These are phyloP conservation scores for Dynastes grantii DNA, from an alignment of 2,888 invertebrate genomes.

Conservation along the genomic window DNA sequence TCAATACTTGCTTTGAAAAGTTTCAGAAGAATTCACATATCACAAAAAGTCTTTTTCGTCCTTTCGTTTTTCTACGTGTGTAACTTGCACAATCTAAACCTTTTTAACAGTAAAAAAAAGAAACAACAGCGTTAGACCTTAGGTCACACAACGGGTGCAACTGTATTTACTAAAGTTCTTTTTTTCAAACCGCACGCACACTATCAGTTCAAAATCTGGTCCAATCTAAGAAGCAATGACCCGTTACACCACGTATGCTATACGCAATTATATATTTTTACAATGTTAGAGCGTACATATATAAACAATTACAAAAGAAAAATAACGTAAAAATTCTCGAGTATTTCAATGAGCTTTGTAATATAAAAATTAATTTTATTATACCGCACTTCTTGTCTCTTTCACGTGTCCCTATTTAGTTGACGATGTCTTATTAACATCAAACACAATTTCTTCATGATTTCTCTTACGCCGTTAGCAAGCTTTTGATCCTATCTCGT, in stretches of 20 bases:
- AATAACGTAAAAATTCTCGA: neutral
- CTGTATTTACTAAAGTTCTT: too few relatives aligned
- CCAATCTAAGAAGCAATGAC: slow-evolving; percentile 47
- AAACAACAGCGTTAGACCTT: slow-evolving; percentile 19
- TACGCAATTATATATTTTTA: neutral
- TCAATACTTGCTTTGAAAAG: too few relatives aligned
- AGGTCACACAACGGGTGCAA: slow-evolving; percentile 46
- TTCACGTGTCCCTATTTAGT: too few relatives aligned
- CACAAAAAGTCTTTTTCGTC: slow-evolving; percentile 24
- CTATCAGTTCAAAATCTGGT: slow-evolving; percentile 44
- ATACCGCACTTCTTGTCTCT: too few relatives aligned
- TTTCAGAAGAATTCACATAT: slow-evolving; percentile 37
- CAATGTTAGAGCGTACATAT: neutral
- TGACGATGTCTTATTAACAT: neutral
- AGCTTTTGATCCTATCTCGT: slow-evolving; percentile 8
- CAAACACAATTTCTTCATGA: slow-evolving; percentile 19
- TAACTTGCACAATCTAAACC: slow-evolving; percentile 38
- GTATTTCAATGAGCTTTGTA: neutral
- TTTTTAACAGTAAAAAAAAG: slow-evolving; percentile 51
- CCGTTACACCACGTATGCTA: slow-evolving; percentile 13
- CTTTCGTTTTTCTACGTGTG: slow-evolving; percentile 5
- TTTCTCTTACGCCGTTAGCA: slow-evolving; percentile 16
- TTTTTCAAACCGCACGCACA: too few relatives aligned
- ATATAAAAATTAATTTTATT: too few relatives aligned
- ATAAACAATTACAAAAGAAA: too few relatives aligned